Evolutionary conservation across 1,140 invertebrate genomes (phyloP).

Genomic region (Paracyclopina nana): DNA sequence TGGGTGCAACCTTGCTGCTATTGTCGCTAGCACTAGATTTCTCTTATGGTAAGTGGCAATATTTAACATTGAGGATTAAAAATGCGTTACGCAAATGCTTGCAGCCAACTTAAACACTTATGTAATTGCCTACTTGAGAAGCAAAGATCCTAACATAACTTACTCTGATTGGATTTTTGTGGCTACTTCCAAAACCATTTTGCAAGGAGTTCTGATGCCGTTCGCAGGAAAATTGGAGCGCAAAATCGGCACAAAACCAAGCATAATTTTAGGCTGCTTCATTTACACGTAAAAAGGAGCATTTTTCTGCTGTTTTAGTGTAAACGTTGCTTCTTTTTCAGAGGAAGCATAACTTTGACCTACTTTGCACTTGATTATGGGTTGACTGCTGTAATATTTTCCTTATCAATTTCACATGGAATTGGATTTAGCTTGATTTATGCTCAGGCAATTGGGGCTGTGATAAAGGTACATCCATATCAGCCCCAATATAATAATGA

Average conservation of each 20-base stretch:
- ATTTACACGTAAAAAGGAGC: neutral
- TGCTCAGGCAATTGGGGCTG: neutral
- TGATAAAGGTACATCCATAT: too few species aligned
- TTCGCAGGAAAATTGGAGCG: neutral
- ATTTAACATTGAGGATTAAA: too few species aligned
- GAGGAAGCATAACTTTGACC: too few species aligned
- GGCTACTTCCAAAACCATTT: neutral
- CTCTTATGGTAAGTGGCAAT: too few species aligned
- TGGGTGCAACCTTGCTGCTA: too few species aligned
- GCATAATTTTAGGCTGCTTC: neutral
- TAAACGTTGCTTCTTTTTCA: too few species aligned
- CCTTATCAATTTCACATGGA: neutral
- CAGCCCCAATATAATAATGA: too few species aligned
- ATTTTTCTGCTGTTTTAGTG: too few species aligned
- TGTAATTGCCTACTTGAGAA: slow-evolving; percentile 4
- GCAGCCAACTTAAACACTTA: slow-evolving; percentile 11
- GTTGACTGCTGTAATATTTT: too few species aligned
- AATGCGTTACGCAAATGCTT: too few species aligned
- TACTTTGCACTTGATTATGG: too few species aligned
- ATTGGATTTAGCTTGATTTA: neutral
- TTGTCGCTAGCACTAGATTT: too few species aligned
- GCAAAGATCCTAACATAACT: neutral
- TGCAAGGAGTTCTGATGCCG: neutral
- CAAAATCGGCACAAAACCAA: neutral
- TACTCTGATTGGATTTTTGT: neutral